Conservation (phyloP, 2,797 vertebrate genomes). For the Pseudochaenichthys georgianus region DNA sequence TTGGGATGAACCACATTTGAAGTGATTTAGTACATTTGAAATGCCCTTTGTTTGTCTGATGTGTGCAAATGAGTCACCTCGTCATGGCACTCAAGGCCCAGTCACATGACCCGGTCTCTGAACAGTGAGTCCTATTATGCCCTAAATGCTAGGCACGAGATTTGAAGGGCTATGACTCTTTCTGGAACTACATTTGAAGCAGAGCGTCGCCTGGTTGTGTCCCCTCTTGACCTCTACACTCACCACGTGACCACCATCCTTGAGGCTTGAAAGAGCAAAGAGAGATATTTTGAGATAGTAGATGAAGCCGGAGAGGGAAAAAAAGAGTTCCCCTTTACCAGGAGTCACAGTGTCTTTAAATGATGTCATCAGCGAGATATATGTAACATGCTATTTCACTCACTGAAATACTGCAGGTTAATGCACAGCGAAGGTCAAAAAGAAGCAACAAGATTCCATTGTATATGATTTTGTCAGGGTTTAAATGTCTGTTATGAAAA, state of each 20-base stretch:
- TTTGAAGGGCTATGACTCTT: background rate
- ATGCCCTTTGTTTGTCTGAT: background rate
- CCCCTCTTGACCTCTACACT: conserved; percentile 1
- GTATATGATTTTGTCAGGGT: too few species aligned
- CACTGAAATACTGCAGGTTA: background rate
- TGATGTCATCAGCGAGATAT: background rate
- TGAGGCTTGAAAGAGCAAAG: conserved; percentile 3
- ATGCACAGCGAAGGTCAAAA: background rate
- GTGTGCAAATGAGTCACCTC: conserved; percentile 8
- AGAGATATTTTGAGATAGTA: conserved; percentile 11
- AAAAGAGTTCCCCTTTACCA: background rate
- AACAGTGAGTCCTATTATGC: conserved; percentile 11
- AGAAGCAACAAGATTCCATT: background rate
- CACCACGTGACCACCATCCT: conserved; percentile 5
- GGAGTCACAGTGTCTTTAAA: background rate
- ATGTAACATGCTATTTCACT: background rate
- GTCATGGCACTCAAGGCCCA: background rate
- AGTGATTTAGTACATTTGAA: background rate
- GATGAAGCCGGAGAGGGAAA: background rate
- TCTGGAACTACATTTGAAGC: conserved; percentile 2
- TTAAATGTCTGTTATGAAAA: background rate
- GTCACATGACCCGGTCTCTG: conserved; percentile 9
- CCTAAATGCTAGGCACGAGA: conserved; percentile 8
- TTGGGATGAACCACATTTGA: background rate
- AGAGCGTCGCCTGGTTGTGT: background rate